A percentile compares a stretch with the other conserved stretches of the same genome.
These are phyloP conservation scores for Heterodera carotae DNA, from an alignment of 1,140 invertebrate genomes.

Conservation along the genomic window DNA sequence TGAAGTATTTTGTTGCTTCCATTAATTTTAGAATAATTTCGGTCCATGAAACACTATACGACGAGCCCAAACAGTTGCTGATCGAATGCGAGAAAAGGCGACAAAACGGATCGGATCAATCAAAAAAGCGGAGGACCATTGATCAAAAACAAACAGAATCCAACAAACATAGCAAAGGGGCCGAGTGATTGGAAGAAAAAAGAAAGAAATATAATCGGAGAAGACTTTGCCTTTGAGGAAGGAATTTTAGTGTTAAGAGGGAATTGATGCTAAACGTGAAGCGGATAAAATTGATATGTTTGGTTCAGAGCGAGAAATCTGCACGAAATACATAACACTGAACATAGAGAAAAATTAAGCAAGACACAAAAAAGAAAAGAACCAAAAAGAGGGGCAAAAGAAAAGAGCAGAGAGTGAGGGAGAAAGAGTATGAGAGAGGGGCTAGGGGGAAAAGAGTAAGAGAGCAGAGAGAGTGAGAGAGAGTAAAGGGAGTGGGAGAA, in stretches of 20 bases:
- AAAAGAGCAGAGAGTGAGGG: not conserved
- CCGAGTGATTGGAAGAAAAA: not conserved
- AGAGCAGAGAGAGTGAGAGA: constrained; percentile 4
- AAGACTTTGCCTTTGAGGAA: not conserved
- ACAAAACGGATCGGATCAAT: not conserved
- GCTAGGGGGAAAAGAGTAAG: constrained; percentile 8
- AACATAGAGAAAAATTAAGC: not conserved
- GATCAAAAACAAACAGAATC: constrained; percentile 15
- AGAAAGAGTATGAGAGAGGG: not conserved
- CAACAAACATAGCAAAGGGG: too few relatives aligned
- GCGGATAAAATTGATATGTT: not conserved
- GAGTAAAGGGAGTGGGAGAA: not conserved
- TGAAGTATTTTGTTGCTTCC: not conserved
- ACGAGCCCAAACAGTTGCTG: not conserved
- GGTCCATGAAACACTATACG: not conserved
- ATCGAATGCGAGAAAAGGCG: not conserved
- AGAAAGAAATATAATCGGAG: not conserved
- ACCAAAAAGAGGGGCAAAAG: constrained; percentile 21
- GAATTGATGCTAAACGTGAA: not conserved
- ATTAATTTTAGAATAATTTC: not conserved
- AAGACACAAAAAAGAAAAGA: not conserved
- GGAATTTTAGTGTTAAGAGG: not conserved
- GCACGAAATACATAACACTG: not conserved
- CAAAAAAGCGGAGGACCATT: not conserved
- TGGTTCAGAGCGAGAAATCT: not conserved